A percentile compares a stretch with the other conserved stretches of the same genome.
Conservation (phyloP, 2,113 vertebrate genomes). For the Vidua chalybeata region DNA sequence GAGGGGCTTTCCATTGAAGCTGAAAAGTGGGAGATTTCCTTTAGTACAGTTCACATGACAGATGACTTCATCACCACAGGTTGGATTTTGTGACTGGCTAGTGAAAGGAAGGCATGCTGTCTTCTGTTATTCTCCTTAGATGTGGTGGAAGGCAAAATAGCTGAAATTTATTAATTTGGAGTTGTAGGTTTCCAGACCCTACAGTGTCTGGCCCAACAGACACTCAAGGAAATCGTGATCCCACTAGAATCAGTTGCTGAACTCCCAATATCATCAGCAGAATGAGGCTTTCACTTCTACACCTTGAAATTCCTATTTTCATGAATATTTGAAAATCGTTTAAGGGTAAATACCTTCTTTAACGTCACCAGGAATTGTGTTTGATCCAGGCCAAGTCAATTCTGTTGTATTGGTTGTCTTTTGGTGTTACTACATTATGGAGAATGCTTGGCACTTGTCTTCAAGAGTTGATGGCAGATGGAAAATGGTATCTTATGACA, state of each 20-base stretch:
- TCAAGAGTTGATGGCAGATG: neutral
- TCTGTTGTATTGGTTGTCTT: neutral
- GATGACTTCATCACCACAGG: neutral
- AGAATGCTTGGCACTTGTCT: neutral
- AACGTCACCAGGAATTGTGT: neutral
- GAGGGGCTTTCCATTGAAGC: neutral
- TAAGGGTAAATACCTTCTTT: neutral
- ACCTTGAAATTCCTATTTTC: neutral
- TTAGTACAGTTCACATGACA: neutral
- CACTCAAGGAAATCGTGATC: neutral
- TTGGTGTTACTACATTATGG: neutral
- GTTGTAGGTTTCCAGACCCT: neutral
- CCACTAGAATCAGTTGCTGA: neutral
- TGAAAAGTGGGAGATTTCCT: neutral
- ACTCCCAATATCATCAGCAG: neutral
- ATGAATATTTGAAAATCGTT: neutral
- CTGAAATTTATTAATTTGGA: neutral
- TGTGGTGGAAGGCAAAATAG: neutral
- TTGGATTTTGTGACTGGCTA: neutral
- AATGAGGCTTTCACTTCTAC: neutral
- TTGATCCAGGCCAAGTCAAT: neutral
- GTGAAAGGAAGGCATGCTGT: neutral
- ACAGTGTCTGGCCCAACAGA: neutral
- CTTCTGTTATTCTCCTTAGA: neutral
- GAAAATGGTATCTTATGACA: neutral